Conservation (phyloP, 1,140 invertebrate species). For the Heliconius hermathena region DNA sequence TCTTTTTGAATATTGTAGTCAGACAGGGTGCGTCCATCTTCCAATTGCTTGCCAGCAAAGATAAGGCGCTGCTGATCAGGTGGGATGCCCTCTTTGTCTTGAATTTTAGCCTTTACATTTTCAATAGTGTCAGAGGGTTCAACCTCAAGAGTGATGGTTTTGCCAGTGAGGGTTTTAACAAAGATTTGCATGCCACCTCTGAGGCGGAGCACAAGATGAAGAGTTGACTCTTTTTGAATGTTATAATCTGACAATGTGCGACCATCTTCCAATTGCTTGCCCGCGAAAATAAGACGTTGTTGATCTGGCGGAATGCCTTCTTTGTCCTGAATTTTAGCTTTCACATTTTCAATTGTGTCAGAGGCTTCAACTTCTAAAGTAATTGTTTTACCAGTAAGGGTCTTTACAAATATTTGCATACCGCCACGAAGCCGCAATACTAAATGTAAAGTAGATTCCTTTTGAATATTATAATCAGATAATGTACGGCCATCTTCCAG, state of each 20-base stretch:
- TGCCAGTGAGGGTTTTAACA: background rate
- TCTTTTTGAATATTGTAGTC: background rate
- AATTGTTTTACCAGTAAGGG: background rate
- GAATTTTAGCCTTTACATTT: background rate
- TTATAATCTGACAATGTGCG: conserved; percentile 90
- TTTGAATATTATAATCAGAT: background rate
- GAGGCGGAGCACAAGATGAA: background rate
- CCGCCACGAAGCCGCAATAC: background rate
- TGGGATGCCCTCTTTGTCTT: background rate
- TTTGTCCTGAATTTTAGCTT: conserved; percentile 53
- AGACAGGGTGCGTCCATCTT: background rate
- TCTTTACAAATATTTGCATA: background rate
- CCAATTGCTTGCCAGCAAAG: background rate
- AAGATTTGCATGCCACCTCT: background rate
- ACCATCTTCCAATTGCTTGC: conserved; percentile 89
- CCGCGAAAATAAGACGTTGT: background rate
- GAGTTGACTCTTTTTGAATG: conserved; percentile 89
- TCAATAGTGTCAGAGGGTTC: background rate
- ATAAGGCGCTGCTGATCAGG: background rate
- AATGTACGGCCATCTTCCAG: background rate
- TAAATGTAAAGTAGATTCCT: background rate
- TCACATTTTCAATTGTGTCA: conserved; percentile 76
- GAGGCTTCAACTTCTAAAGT: conserved; percentile 64
- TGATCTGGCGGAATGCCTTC: conserved; percentile 79
- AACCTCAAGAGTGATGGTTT: background rate